phyloP scores from a whole-genome alignment of 2,888 invertebrate species.

The Yponomeuta malinellus region DNA sequence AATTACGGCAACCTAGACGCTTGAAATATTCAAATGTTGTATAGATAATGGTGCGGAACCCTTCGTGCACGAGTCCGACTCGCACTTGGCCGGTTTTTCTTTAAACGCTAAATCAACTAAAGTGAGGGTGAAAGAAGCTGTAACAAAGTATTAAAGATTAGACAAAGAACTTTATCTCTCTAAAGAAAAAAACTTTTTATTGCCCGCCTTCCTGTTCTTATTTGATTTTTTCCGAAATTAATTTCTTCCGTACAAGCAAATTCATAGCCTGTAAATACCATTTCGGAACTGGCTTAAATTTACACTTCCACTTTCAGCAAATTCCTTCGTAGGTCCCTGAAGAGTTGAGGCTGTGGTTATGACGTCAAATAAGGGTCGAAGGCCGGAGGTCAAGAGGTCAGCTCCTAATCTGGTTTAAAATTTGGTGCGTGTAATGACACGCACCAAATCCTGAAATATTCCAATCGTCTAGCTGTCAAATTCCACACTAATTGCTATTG shows the following conservation, averaged over 20 bases:
- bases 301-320: neutral
- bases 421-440: no score
- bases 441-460: no score
- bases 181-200: neutral
- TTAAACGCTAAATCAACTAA: neutral
- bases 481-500: no score
- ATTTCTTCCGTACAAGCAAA: neutral
- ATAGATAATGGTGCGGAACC: no score
- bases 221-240: neutral
- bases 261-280: neutral
- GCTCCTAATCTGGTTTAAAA: no score
- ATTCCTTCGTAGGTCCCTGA: neutral
- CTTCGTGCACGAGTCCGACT: no score
- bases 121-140: neutral
- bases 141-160: neutral
- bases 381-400: no score
- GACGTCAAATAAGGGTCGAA: no score
- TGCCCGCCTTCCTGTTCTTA: neutral
- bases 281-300: neutral
- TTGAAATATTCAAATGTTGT: no score
- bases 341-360: neutral
- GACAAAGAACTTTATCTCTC: neutral
- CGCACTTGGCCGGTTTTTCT: neutral
- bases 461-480: no score
- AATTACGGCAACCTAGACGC: no score